These are phyloP conservation scores for Agonopterix heracliana DNA, from an alignment of 2,888 invertebrate species.

Conservation along the genomic window DNA sequence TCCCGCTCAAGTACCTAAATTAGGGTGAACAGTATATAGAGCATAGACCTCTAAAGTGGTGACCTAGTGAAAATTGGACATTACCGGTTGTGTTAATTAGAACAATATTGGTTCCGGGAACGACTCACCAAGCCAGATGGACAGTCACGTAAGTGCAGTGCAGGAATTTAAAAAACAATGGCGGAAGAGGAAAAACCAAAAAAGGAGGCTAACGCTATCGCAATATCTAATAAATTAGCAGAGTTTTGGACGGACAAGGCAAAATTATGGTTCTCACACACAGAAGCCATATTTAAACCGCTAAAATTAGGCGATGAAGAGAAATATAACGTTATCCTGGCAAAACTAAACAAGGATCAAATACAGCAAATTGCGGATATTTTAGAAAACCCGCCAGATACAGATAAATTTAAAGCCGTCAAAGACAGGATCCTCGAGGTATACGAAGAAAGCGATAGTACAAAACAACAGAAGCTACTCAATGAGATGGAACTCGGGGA, in stretches of 20 bases:
- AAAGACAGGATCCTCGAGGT: neutral
- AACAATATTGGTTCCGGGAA: too few species aligned
- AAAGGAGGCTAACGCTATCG: too few species aligned
- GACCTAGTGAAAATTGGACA: too few species aligned
- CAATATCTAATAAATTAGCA: too few species aligned
- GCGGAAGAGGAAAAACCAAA: too few species aligned
- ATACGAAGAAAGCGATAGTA: neutral
- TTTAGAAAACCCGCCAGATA: neutral
- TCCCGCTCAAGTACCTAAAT: too few species aligned
- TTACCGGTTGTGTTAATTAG: too few species aligned
- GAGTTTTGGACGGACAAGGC: neutral
- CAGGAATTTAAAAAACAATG: too few species aligned
- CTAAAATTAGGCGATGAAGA: neutral
- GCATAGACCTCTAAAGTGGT: too few species aligned
- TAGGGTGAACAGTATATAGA: too few species aligned
- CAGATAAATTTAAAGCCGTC: neutral
- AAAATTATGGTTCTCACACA: neutral
- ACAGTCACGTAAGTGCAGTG: too few species aligned
- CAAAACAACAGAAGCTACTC: neutral
- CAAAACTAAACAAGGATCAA: neutral
- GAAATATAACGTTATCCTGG: neutral
- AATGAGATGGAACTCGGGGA: neutral
- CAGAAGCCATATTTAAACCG: neutral
- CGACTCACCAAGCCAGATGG: too few species aligned
- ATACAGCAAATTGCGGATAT: neutral